phyloP scores from a whole-genome alignment of 1,140 invertebrate genomes.

The Prorops nasuta region DNA sequence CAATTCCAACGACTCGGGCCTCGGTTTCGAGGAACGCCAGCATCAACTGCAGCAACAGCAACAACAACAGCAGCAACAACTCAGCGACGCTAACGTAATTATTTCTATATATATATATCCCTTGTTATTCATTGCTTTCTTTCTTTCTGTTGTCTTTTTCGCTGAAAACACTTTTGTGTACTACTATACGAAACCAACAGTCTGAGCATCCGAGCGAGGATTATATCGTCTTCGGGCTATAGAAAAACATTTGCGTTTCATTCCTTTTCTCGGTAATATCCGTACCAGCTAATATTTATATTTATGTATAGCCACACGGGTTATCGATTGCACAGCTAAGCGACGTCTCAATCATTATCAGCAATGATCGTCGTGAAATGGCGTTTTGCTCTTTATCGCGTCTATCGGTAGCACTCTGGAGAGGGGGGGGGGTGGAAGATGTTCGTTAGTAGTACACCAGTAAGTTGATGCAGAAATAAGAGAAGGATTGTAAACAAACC shows the following conservation, averaged over 20 bases:
- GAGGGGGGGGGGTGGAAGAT: neutral
- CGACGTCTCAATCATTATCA: slow-evolving; percentile 8
- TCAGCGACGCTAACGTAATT: slow-evolving; percentile 30
- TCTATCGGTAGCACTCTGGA: too few relatives aligned
- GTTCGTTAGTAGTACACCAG: too few relatives aligned
- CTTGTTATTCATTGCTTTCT: too few relatives aligned
- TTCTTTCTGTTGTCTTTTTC: too few relatives aligned
- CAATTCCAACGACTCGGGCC: slow-evolving; percentile 81
- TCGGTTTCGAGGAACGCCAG: slow-evolving; percentile 69
- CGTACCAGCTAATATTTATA: slow-evolving; percentile 1
- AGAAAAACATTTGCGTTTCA: too few relatives aligned
- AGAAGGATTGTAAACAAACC: too few relatives aligned
- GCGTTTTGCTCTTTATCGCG: slow-evolving; percentile 4
- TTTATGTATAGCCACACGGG: slow-evolving; percentile 10
- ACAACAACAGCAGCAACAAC: slow-evolving; percentile 27
- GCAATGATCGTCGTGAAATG: slow-evolving; percentile 11
- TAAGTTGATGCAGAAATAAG: too few relatives aligned
- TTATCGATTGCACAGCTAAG: slow-evolving; percentile 10
- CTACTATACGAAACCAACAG: too few relatives aligned
- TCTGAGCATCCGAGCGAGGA: too few relatives aligned
- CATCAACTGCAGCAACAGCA: slow-evolving; percentile 31
- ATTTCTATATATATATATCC: too few relatives aligned
- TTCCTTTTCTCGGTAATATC: neutral
- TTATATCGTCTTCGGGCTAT: too few relatives aligned
- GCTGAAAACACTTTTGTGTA: too few relatives aligned